Evolutionary conservation across 1,140 invertebrate species (phyloP), one percentile per base, ranked within the genome.

Genomic region (Riptortus pedestris): DNA sequence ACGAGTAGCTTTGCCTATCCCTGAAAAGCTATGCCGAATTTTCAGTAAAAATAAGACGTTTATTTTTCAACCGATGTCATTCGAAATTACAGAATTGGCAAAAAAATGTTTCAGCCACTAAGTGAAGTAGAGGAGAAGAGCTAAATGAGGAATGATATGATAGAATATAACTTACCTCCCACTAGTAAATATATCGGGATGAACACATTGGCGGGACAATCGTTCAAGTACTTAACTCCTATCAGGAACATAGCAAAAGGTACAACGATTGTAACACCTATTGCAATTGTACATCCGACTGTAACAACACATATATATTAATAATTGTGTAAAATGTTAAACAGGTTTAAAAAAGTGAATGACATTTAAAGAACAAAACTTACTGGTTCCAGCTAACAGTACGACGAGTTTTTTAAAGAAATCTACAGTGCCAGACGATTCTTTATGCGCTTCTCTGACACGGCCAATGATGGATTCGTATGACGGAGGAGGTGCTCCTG

Each of bases 381-480:
- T 58, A 66, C 65, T 29, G 2, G 65, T 66, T 43, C 65, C 65
- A n/a, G 45, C 55, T 11, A 66, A 28, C 7, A 66, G 48, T 12
- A 66, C 18, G 51, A 62, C 45, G 2, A 66, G 22, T 24, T 66
- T 66, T 62, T 62, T 66, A 14, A 62, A 11, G 27, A 66, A 66
- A 52, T 66, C 65, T n/a, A 66, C 20, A 9, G 65, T 66, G 18
- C 65, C 65, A 2, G 58, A 61, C 2, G 65, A 66, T 22, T 62
- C 31, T 58, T 62, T 66, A 27, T 66, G 65, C 16, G 52, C 65
- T 52, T 66, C 48, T 9, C 52, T 47, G 43, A 66, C 65, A 43
- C 65, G 31, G 2, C 65, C 65, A 28, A 66, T 51, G 1, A 66
- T 22, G 18, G 65, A 66, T 59, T 66, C 65, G 28, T 66, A 66